phyloP scores from a whole-genome alignment of 2,888 invertebrate species.

The Chymomyza procnemis region DNA sequence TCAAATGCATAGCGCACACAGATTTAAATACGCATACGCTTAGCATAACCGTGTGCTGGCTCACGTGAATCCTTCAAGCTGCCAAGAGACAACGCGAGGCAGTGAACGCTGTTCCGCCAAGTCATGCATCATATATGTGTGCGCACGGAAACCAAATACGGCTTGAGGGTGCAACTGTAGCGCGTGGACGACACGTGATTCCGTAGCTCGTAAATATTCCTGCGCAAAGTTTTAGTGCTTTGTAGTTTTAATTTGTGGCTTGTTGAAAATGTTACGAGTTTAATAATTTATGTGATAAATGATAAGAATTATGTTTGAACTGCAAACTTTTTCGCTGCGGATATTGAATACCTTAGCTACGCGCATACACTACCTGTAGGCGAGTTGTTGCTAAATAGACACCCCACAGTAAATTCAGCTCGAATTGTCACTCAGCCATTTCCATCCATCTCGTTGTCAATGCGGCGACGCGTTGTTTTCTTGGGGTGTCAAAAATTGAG shows the following conservation, averaged over 20 bases:
- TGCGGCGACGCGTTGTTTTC: conserved; percentile 1
- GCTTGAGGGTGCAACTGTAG: conserved; percentile 64
- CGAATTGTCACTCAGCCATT: conserved; percentile 66
- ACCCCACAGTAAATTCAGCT: conserved; percentile 26
- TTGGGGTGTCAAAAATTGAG: conserved; percentile 1
- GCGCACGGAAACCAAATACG: conserved; percentile 61
- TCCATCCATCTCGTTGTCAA: conserved; percentile 48
- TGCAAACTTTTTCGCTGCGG: conserved; percentile 45
- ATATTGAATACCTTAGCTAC: conserved; percentile 53
- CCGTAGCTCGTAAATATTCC: conserved; percentile 77
- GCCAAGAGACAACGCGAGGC: conserved; percentile 14
- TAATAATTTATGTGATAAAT: conserved; percentile 72
- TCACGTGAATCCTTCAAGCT: conserved; percentile 53
- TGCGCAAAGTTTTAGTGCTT: conserved; percentile 69
- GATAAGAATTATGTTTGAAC: conserved; percentile 56
- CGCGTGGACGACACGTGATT: conserved; percentile 79
- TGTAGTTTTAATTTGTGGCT: conserved; percentile 75
- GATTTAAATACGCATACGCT: conserved; percentile 67
- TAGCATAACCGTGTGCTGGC: conserved; percentile 39
- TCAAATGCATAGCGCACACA: conserved; percentile 47
- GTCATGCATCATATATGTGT: conserved; percentile 68
- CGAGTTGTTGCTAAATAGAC: conserved; percentile 21
- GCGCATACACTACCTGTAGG: conserved; percentile 51
- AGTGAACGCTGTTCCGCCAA: conserved; percentile 56
- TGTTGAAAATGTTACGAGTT: conserved; percentile 71